Percentiles rank a stretch among this genome's conserved stretches.
These are phyloP conservation scores for Lithobates sylvaticus DNA, from an alignment of 2,797 vertebrate genomes.

Conservation along the genomic window DNA sequence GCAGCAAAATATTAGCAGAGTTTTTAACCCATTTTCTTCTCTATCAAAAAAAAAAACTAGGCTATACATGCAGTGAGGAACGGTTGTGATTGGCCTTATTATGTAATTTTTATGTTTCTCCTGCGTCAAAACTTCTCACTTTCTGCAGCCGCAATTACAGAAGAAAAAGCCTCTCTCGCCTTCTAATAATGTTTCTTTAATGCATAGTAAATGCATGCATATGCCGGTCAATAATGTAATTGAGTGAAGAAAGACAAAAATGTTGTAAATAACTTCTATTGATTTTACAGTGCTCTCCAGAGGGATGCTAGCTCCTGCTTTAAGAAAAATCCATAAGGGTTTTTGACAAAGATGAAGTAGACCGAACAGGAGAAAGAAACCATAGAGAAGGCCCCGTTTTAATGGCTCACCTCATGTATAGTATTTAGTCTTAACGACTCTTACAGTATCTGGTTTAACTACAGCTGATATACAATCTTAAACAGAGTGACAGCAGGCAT, in stretches of 20 bases:
- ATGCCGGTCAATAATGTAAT: slow-evolving; percentile 72
- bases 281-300: slow-evolving; percentile 64
- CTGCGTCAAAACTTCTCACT: not conserved
- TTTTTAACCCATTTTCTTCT: not conserved
- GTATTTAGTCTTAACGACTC: slow-evolving; percentile 37
- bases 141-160: not conserved
- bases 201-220: slow-evolving; percentile 65
- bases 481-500: not conserved
- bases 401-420: slow-evolving; percentile 20
- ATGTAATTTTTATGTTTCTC: not conserved
- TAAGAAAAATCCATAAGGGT: slow-evolving; percentile 64
- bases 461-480: slow-evolving; percentile 17
- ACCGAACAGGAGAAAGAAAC: slow-evolving; percentile 53
- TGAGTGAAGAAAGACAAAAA: slow-evolving; percentile 70
- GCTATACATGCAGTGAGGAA: not conserved
- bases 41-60: not conserved
- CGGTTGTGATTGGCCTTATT: not conserved
- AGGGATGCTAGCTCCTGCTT: slow-evolving; percentile 64
- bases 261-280: slow-evolving; percentile 69
- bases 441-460: slow-evolving; percentile 20
- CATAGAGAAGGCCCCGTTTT: not conserved
- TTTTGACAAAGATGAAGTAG: slow-evolving; percentile 56
- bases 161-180: not conserved
- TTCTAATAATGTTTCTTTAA: slow-evolving; percentile 57
- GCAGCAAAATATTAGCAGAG: too few relatives aligned